A percentile compares a stretch with the other conserved stretches of the same genome.
These are phyloP conservation scores for Orthonevra nobilis DNA, from an alignment of 2,888 invertebrate species.

Conservation along the genomic window DNA sequence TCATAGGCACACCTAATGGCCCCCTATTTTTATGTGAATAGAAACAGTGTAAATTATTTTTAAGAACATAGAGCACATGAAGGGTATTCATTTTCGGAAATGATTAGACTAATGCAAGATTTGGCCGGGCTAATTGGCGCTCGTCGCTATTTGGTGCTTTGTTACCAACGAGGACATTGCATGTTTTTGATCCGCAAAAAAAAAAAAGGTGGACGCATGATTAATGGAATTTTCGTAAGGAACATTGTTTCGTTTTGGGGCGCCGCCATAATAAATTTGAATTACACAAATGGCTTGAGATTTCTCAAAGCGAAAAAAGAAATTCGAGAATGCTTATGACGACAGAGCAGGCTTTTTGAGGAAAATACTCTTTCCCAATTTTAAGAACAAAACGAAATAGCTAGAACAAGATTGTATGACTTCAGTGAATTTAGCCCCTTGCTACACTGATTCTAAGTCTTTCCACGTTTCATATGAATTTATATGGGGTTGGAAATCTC, in stretches of 20 bases:
- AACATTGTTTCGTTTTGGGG: constrained; percentile 7
- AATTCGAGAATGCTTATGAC: too few species aligned
- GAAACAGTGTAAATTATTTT: constrained; percentile 25
- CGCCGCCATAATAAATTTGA: background rate
- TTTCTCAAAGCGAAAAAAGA: too few species aligned
- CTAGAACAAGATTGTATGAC: too few species aligned
- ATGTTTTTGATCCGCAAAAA: background rate
- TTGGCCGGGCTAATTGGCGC: constrained; percentile 65
- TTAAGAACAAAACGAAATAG: too few species aligned
- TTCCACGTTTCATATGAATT: too few species aligned
- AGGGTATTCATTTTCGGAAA: constrained; percentile 60
- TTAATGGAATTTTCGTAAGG: constrained; percentile 8
- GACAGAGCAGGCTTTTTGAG: too few species aligned
- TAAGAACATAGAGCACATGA: constrained; percentile 22
- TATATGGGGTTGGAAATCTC: too few species aligned
- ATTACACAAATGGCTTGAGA: too few species aligned
- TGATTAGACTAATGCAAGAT: constrained; percentile 49
- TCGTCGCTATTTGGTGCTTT: constrained; percentile 41
- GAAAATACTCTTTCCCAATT: too few species aligned
- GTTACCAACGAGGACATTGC: constrained; percentile 19
- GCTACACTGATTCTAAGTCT: too few species aligned
- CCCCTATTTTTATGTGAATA: too few species aligned
- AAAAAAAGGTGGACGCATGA: constrained; percentile 15
- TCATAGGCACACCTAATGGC: background rate
- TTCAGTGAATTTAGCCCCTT: too few species aligned